A percentile compares a stretch with the other conserved stretches of the same genome.
phyloP scores from a whole-genome alignment of 1,140 invertebrate species.

The Drosophila pallidifrons region DNA sequence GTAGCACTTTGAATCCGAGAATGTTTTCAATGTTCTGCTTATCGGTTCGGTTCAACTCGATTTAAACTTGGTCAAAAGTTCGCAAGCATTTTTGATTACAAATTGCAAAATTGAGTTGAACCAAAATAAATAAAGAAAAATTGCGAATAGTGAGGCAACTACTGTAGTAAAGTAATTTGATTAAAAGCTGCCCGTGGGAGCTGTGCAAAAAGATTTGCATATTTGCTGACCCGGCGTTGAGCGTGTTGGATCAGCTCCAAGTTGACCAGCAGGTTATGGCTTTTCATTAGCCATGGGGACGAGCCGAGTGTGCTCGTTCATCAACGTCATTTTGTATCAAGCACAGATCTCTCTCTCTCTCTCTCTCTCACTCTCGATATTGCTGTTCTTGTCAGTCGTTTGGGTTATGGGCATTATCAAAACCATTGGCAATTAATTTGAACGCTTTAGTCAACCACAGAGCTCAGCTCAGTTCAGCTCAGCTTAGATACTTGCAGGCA shows the following conservation, averaged over 20 bases:
- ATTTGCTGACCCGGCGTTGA: constrained; percentile 58
- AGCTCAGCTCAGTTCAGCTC: constrained; percentile 17
- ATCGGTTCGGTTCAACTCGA: constrained; percentile 8
- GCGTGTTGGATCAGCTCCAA: neutral
- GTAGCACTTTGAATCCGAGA: neutral
- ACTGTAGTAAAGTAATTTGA: constrained; percentile 73
- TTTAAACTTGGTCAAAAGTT: constrained; percentile 14
- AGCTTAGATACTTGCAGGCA: constrained; percentile 12
- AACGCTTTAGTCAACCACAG: constrained; percentile 56
- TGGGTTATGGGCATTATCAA: constrained; percentile 41
- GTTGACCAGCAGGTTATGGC: constrained; percentile 34
- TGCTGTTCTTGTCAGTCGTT: neutral
- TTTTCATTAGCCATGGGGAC: constrained; percentile 51
- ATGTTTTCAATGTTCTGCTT: constrained; percentile 10
- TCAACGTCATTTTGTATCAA: constrained; percentile 43
- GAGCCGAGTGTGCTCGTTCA: constrained; percentile 40
- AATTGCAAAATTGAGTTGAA: constrained; percentile 55
- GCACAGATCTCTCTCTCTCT: neutral
- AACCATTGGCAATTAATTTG: constrained; percentile 70
- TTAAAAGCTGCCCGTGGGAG: constrained; percentile 64
- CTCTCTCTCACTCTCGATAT: neutral
- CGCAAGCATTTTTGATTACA: constrained; percentile 13
- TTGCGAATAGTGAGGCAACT: constrained; percentile 41
- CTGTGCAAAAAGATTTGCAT: constrained; percentile 60
- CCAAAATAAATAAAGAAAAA: constrained; percentile 61